Percentiles rank a stretch among this genome's conserved stretches.
phyloP scores from a whole-genome alignment of 2,888 invertebrate species.

The Pharmacophagus antenor region DNA sequence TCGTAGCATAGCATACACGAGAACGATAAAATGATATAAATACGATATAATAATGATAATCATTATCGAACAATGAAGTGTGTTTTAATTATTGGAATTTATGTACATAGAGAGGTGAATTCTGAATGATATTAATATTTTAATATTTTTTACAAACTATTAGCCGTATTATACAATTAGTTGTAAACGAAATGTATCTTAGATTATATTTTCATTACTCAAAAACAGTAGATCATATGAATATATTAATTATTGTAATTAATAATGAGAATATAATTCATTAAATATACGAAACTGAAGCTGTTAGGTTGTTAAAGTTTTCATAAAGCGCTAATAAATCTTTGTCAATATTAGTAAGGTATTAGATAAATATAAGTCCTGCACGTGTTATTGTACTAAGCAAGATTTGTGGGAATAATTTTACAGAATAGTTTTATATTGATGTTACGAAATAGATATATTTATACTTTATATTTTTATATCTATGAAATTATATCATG shows the following conservation, averaged over 20 bases:
- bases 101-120: conserved; percentile 65
- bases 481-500: conserved; percentile 55
- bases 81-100: conserved; percentile 30
- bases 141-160: conserved; percentile 69
- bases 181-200: conserved; percentile 56
- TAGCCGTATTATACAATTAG: conserved; percentile 54
- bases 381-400: conserved; percentile 31
- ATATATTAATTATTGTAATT: conserved; percentile 39
- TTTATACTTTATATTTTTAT: conserved; percentile 68
- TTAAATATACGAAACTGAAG: conserved; percentile 44
- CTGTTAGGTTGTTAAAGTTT: conserved; percentile 51
- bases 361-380: conserved; percentile 31
- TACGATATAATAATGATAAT: conserved; percentile 41
- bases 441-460: conserved; percentile 57
- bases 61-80: conserved; percentile 32
- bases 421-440: conserved; percentile 36
- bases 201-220: conserved; percentile 55
- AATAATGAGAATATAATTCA: conserved; percentile 40
- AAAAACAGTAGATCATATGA: conserved; percentile 52
- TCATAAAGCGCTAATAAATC: conserved; percentile 44
- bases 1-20: conserved; percentile 56
- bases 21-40: conserved; percentile 60
- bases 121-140: conserved; percentile 76
- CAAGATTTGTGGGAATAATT: conserved; percentile 34
- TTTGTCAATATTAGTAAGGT: conserved; percentile 30